Conservation (phyloP, 1,140 invertebrate genomes). For the Leucophenga varia region DNA sequence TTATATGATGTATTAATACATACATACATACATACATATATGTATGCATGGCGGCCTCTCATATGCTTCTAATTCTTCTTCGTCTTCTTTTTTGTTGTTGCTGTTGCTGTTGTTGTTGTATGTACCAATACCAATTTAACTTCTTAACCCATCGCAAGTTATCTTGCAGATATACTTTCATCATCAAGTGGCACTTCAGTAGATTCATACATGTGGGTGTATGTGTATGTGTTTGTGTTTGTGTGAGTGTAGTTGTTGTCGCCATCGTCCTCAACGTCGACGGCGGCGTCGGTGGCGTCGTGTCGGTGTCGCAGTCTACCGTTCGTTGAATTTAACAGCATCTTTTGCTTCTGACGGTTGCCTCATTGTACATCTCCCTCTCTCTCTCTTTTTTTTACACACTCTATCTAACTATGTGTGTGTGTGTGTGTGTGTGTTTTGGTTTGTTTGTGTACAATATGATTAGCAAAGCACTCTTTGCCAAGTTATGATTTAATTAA, state of each 20-base stretch:
- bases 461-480: conserved; percentile 16
- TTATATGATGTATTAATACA: no score
- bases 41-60: no score
- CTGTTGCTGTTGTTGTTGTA: no score
- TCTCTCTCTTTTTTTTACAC: no score
- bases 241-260: neutral
- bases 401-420: conserved; percentile 5
- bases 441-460: conserved; percentile 17
- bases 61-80: no score
- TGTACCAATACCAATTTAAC: no score
- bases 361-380: neutral
- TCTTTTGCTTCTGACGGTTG: no score
- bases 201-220: neutral
- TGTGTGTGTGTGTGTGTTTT: conserved; percentile 9
- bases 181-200: conserved; percentile 12
- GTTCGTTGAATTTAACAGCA: no score
- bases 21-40: no score
- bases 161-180: conserved; percentile 8
- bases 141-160: no score
- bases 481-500: conserved; percentile 16
- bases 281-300: no score
- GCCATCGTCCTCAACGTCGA: neutral
- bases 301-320: conserved; percentile 1
- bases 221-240: neutral
- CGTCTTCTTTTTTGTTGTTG: no score